A percentile compares a stretch with the other conserved stretches of the same genome.
Conservation (phyloP, 92 coral and sea anemone species). For the Chrysogorgia sp. region DNA sequence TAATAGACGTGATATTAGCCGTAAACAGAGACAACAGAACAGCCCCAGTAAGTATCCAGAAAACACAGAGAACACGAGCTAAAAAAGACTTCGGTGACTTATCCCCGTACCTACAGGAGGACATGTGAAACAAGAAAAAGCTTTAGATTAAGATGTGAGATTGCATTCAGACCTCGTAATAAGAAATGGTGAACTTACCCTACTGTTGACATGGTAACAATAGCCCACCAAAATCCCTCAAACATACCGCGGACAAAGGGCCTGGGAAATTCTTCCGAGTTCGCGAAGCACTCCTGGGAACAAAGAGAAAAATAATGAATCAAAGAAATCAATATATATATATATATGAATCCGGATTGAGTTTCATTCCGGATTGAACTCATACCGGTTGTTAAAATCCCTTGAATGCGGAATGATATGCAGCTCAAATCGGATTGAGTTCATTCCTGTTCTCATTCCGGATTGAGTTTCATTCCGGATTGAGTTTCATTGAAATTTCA, state of each 20-base stretch:
- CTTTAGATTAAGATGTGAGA: too few relatives aligned
- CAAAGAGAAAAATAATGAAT: not conserved
- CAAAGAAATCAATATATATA: not conserved
- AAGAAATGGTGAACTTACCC: too few relatives aligned
- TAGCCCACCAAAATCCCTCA: conserved; percentile 44
- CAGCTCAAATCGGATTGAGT: too few relatives aligned
- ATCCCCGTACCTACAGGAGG: conserved; percentile 59
- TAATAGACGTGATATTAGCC: conserved; percentile 55
- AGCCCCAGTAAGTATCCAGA: conserved; percentile 59
- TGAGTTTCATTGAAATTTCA: too few relatives aligned
- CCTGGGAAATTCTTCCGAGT: conserved; percentile 21
- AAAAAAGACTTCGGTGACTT: conserved; percentile 49
- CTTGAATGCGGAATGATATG: too few relatives aligned
- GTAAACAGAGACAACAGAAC: conserved; percentile 46
- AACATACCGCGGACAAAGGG: conserved; percentile 45
- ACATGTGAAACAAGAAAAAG: too few relatives aligned
- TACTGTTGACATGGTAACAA: conserved; percentile 36
- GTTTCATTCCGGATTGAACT: too few relatives aligned
- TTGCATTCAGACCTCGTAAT: too few relatives aligned
- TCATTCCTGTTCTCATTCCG: too few relatives aligned
- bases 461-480: too few relatives aligned
- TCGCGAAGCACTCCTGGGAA: conserved; percentile 11
- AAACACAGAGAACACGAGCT: conserved; percentile 52
- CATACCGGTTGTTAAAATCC: too few relatives aligned
- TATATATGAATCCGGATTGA: too few relatives aligned